A percentile compares a stretch with the other conserved stretches of the same genome.
Evolutionary conservation across 2,113 vertebrate species (phyloP).

Genomic region (Danio rerio): GRCz12tu NC_133187.1:30056001-30056500

Average conservation of each 20-base stretch:
- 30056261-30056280: background rate
- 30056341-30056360: background rate
- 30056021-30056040: background rate
- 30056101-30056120: background rate
- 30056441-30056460: background rate
- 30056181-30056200: too few species aligned
- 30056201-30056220: background rate
- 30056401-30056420: conserved; percentile 1
- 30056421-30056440: background rate
- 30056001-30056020: background rate
- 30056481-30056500: background rate
- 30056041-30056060: background rate
- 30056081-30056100: background rate
- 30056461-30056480: background rate
- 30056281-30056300: background rate
- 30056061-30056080: background rate
- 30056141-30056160: too few species aligned
- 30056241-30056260: background rate
- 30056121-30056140: background rate
- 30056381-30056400: conserved; percentile 5
- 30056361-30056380: background rate
- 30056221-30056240: background rate
- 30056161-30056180: too few species aligned
- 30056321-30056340: background rate
- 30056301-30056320: background rate